Percentiles rank a stretch among this genome's conserved stretches.
Conservation (phyloP, 2,113 vertebrate species). For the Rousettus leschenaultii region DNA sequence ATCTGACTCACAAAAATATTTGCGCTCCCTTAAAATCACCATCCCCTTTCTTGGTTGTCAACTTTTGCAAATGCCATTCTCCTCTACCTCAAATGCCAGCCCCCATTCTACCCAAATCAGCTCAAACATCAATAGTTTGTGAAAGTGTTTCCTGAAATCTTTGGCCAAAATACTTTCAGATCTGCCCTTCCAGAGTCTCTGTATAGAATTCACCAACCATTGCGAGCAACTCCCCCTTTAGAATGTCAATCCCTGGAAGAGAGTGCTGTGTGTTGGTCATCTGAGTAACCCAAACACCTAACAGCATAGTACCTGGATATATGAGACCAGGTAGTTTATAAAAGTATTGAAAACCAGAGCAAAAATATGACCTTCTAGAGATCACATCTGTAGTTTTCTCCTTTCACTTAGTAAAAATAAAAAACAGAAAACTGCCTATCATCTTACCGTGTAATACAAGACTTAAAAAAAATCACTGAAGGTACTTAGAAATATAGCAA, state of each 20-base stretch:
- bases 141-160: not conserved
- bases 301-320: not conserved
- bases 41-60: not conserved
- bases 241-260: not conserved
- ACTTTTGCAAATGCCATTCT: not conserved
- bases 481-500: not conserved
- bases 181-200: not conserved
- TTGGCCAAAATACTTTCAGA: not conserved
- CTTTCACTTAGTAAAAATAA: not conserved
- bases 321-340: not conserved
- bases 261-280: not conserved
- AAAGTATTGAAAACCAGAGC: not conserved
- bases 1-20: not conserved
- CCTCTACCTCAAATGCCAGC: not conserved
- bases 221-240: not conserved
- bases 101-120: not conserved
- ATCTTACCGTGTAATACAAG: not conserved
- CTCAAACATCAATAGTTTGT: not conserved
- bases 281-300: not conserved
- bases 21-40: not conserved
- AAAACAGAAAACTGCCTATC: not conserved
- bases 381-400: not conserved
- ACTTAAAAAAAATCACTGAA: not conserved
- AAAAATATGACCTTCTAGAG: not conserved
- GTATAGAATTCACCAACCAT: not conserved